Conservation (phyloP, 2,797 vertebrate species). For the Chelon labrosus region DNA sequence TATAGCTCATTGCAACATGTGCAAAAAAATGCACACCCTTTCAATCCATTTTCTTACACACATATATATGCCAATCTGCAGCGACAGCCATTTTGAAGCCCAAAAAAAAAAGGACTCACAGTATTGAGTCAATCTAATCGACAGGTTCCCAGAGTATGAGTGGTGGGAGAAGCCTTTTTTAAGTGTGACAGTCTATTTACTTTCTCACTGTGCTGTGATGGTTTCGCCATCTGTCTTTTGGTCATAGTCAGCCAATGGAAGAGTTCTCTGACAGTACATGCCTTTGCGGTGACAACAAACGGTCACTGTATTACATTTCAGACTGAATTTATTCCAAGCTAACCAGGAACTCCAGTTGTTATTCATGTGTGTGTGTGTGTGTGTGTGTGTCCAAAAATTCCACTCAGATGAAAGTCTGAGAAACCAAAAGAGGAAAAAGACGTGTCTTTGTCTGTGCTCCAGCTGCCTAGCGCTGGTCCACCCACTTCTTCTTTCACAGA, state of each 20-base stretch:
- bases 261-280: constrained; percentile 10
- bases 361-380: neutral
- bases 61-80: no score
- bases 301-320: neutral
- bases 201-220: constrained; percentile 5
- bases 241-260: constrained; percentile 10
- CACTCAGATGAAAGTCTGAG: neutral
- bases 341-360: constrained; percentile 5
- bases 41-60: neutral
- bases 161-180: neutral
- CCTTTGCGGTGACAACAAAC: constrained; percentile 24
- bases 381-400: neutral
- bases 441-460: no score
- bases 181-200: neutral
- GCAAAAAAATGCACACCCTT: no score
- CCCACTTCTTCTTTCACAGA: no score
- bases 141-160: neutral
- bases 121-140: constrained; percentile 11
- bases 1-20: no score
- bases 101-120: neutral
- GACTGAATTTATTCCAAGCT: neutral
- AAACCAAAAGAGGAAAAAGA: no score
- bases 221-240: constrained; percentile 18
- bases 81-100: neutral
- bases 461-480: no score